Base-by-base conservation (phyloP, 2,797 vertebrate species). In the Forpus xanthops region DNA sequence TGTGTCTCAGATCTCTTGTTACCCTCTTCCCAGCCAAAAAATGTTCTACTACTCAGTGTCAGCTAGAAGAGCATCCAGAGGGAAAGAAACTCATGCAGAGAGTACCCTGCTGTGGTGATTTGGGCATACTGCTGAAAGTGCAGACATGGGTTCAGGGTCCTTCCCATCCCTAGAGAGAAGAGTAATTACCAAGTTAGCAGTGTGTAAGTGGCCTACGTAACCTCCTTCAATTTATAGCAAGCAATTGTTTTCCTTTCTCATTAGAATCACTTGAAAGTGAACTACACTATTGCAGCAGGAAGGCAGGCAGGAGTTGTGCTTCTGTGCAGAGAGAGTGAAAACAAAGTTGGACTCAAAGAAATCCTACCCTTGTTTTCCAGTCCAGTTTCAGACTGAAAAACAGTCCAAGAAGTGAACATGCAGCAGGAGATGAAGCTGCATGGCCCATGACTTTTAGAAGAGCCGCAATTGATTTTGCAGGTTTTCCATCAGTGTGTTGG, bases 181-280 rank as follows among this genome's bases (percentile, higher is more conserved):
- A 5, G 15, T n/a, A 30, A 39, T 66, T 76, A 55, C 62, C 19
- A 62, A 64, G 35, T 39, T 62, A 71, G 49, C 45, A 41, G 52
- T n/a, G 16, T 71, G 23, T 60, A 52, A 71, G 37, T 47, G 31
- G 39, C 60, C 66, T 41, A 9, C 2, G 1, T 31, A 86, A 61
- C 39, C 52, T 86, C n/a, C 50, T 88, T 39, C 14, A 1, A 67
- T 87, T 85, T 64, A 74, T 3, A 64, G 18, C 17, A 65, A 91
- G 13, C 35, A 60, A 47, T 89, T 89, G 55, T 65, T 89, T 84
- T 89, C 31, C 44, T 87, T 76, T 79, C 30, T 66, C 74, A 42
- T 62, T 79, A 35, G n/a, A 64, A 25, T 23, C n/a, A 12, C 28
- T 70, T 70, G 71, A 30, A 90, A 79, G 27, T 20, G 12, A 95